Evolutionary conservation across 2,113 vertebrate species (phyloP).

Genomic region (Coptodon rendalli): DNA sequence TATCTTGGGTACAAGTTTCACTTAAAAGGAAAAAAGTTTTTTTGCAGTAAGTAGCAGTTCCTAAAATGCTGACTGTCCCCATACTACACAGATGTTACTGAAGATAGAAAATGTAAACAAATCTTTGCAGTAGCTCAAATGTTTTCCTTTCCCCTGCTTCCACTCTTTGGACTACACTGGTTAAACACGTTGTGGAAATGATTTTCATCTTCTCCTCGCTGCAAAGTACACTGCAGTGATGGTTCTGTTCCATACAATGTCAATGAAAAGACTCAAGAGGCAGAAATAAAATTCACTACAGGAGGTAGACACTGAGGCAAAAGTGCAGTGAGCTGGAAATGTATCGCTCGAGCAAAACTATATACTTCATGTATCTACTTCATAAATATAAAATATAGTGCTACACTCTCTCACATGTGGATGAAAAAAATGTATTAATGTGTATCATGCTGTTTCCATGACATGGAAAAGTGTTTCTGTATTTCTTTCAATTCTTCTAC

Average conservation of each 20-base stretch:
- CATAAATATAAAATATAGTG: not conserved
- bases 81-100: not conserved
- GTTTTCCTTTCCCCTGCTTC: not conserved
- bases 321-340: not conserved
- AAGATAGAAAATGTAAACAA: not conserved
- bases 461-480: rapidly evolving
- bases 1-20: not conserved
- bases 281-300: not conserved
- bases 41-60: not conserved
- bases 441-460: not conserved
- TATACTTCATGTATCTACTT: not conserved
- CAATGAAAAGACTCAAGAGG: not conserved
- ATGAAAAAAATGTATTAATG: not conserved
- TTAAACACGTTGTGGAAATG: not conserved
- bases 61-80: not conserved
- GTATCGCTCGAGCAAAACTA: not conserved
- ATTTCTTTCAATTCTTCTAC: not conserved
- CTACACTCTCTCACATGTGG: not conserved
- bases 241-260: not conserved
- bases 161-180: not conserved
- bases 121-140: not conserved
- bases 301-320: not conserved
- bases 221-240: not conserved
- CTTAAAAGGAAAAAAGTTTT: not conserved
- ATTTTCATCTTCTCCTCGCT: not conserved